Evolutionary conservation across 2,888 invertebrate genomes (phyloP), one percentile per base, ranked within the genome.

Genomic region (Euzetes globulus): DNA sequence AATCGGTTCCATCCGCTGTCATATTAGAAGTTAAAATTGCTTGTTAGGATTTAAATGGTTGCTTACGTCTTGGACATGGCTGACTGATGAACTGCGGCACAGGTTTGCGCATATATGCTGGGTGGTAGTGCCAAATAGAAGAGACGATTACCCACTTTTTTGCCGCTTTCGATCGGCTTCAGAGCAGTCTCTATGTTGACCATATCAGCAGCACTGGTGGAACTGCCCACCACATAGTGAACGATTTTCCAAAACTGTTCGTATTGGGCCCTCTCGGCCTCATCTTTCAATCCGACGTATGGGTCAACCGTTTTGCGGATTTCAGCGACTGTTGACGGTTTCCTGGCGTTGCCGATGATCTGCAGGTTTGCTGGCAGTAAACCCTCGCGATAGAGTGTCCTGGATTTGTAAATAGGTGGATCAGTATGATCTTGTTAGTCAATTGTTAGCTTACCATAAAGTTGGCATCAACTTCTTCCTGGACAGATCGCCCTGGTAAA

Each of bases 261-360:
- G 52, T 74, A 74, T 27, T 45, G 5, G 5, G 25, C 72, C 17
- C 29, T 3, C 19, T 74, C 74, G 1, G 6, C 29, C 45, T 74
- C 72, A 29, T 65, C 58, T 37, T 74, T 82, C 82, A 84, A 33
- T n/a, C 29, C 50, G 5, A 75, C 74, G 41, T 75, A 27, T 4
- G 75, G 70, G 47, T 52, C 41, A 1, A 75, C 71, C 3, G 27
- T 41, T 27, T 68, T 60, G 55, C 45, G 29, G 22, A 86, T 79
- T 33, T 82, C 81, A 15, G 80, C 80, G 33, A 85, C 80, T 1
- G 82, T 81, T 17, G 85, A 77, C 37, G 83, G 79, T 79, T 84
- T 83, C 75, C 85, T 80, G 19, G 86, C 85, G 81, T 85, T 86
- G 9, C 86, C 86, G 75, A 86, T 79, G 76, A 86, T 83, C 72